Base-by-base conservation (phyloP, 2,113 vertebrate species). In the Gymnogyps californianus region DNA sequence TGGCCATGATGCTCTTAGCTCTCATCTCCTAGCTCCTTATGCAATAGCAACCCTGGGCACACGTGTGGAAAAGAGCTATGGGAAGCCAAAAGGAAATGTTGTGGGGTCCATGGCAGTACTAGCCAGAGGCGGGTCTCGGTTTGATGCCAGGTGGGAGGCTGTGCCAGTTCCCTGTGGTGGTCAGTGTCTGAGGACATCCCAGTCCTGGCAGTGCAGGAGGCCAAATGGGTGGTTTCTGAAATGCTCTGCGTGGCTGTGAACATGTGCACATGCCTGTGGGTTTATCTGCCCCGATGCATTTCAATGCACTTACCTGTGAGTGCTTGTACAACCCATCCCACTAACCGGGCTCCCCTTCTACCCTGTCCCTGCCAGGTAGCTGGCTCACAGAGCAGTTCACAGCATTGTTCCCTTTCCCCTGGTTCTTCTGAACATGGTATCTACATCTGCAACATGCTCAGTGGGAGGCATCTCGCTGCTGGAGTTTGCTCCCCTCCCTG, bases 181-280 rank as follows among this genome's bases (percentile, higher is more conserved):
- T 25, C 24, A 25, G 29, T 36, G 54, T 28, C 49, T 22, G 72
- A 34, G 36, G 58, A n/a, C 24, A 42, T 47, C 38, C 49, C 0
- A 1, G 31, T 59, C 51, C 31, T 83, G 57, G 21, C 51, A 71
- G 51, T 10, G 20, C 44, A 38, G 55, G 25, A 44, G 51, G n/a
- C 9, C 51, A 71, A 5, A 25, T 0, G 15, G 16, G 10, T 49
- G 11, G 49, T 9, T 67, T 67, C 34, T n/a, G 36, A 49, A 71
- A 17, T 9, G 36, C 26, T 62, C 36, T 22, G 26, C 8, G 0
- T 8, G 52, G 52, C 46, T 51, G 52, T 15, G 51, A 18, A 10
- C 15, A 2, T 0, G 1, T 1, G 6, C 6, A 22, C 1, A 0
- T 4, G 24, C 13, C 62, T 34, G 17, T 13, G 22, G 11, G 18